Evolutionary conservation across 2,888 invertebrate species (phyloP), one percentile per base, ranked within the genome.

Genomic region (Conistra vaccinii): DNA sequence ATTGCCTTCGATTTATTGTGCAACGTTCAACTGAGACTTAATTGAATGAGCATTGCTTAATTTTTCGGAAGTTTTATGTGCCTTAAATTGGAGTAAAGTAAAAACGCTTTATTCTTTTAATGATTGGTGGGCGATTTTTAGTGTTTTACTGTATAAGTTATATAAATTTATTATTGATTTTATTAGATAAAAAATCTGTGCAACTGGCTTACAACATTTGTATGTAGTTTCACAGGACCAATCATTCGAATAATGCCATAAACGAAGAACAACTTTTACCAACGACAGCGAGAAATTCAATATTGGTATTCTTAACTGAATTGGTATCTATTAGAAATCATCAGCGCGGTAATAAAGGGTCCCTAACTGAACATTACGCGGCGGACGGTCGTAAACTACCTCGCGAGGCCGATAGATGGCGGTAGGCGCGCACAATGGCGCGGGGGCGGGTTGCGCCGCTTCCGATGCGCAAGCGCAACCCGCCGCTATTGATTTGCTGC

Each of bases 321-420:
- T 86, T 84, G 87, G 85, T 92, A 93, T 93, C 93, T 91, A 90
- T 92, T 91, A 90, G 90, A 90, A 91, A 91, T 91, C 88, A 92
- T 91, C 92, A 89, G 88, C 82, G 85, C 83, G 80, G 89, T 88
- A 90, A 89, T 90, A 90, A 89, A 90, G 86, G 90, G 86, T 87
- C 79, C 84, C 85, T 83, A 87, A 86, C 84, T 83, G 89, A 85
- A 88, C 90, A 91, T 91, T 93, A 92, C 89, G 84, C 89, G 84
- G 76, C 85, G 79, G 81, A 78, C 80, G 83, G 87, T 90, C 90
- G 90, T 92, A 91, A 92, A 91, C 85, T 89, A 90, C 84, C 48
- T 78, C 65, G 73, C 75, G 67, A 71, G 84, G 77, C 76, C 90
- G 90, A 88, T 90, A 92, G 93, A 92, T 90, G 93, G 90, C 91